Base-by-base conservation (phyloP, 2,888 invertebrate species). In the Apodemia mormo region DNA sequence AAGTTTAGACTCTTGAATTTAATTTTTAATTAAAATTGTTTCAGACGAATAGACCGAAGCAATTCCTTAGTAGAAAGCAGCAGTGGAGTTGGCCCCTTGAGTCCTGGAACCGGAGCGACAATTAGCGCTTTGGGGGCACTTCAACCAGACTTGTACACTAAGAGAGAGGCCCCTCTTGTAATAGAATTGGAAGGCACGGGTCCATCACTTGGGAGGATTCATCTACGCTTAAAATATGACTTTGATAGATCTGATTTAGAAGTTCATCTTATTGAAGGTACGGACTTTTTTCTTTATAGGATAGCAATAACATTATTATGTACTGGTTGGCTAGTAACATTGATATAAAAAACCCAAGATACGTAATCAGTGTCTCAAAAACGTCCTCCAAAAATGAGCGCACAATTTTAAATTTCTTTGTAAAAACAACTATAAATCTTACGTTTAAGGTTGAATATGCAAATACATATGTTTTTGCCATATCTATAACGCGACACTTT, bases 211-310 rank as follows among this genome's bases (percentile, higher is more conserved):
- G 98, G 98, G 52, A 94, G 97, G 73, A 94, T 98, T 75, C 98
- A 98, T 83, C 94, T 98, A 77, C 94, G 97, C 69, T 93, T 98
- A 70, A 97, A 96, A 80, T 98, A 98, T 82, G 98, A 98, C 89
- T 97, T 97, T 82, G 96, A 98, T 85, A 94, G 97, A 75, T 98
- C 97, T 22, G 98, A 98, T 86, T 94, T 98, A 77, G 96, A 97
- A 76, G 96, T 98, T n/a, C 97, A 98, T 90, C 94, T 98, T 76
- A 98, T 98, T 87, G 98, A 98, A 95, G 97, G 97, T 97, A 78
- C 22, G 49, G 3, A 49, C 14, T 22, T 29, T 67, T 52, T 40
- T 8, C 33, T 8, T 37, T 6, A 37, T 37, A 37, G 37, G 37
- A 37, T 37, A 37, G 37, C 37, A 37, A 37, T n/a, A n/a, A n/a